Evolutionary conservation across 2,888 invertebrate species (phyloP).

Genomic region (Cetonia aurata): DNA sequence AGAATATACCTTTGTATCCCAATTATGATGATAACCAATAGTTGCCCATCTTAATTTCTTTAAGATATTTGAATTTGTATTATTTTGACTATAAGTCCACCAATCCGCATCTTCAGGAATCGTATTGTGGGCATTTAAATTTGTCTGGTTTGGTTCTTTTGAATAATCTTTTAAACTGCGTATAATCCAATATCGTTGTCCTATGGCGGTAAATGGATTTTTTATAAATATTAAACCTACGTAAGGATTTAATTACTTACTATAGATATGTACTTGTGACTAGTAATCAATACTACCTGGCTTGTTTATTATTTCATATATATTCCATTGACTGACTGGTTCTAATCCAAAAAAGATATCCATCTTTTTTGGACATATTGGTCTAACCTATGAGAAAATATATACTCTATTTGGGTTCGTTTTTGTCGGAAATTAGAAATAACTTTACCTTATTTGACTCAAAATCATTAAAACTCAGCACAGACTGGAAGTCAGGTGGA

Average conservation of each 20-base stretch:
- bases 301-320: conserved; percentile 72
- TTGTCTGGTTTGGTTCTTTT: conserved; percentile 77
- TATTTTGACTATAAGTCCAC: conserved; percentile 71
- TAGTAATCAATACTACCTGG: conserved; percentile 67
- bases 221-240: conserved; percentile 82
- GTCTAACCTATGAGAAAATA: conserved; percentile 40
- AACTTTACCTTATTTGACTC: conserved; percentile 35
- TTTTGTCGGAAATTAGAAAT: not conserved
- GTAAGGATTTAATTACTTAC: conserved; percentile 28
- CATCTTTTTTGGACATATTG: conserved; percentile 33
- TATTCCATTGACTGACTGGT: conserved; percentile 72
- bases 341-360: conserved; percentile 65
- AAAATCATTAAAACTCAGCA: conserved; percentile 70
- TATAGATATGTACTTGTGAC: not conserved
- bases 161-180: conserved; percentile 84
- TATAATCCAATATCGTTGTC: conserved; percentile 87
- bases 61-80: conserved; percentile 56
- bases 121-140: conserved; percentile 72
- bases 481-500: conserved; percentile 73
- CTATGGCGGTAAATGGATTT: conserved; percentile 84
- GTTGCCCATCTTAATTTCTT: conserved; percentile 91
- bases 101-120: conserved; percentile 68
- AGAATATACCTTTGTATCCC: conserved; percentile 87
- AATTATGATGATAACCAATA: conserved; percentile 97
- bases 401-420: conserved; percentile 1